phyloP scores from a whole-genome alignment of 2,888 invertebrate genomes.

The Oscheius sp. region DNA sequence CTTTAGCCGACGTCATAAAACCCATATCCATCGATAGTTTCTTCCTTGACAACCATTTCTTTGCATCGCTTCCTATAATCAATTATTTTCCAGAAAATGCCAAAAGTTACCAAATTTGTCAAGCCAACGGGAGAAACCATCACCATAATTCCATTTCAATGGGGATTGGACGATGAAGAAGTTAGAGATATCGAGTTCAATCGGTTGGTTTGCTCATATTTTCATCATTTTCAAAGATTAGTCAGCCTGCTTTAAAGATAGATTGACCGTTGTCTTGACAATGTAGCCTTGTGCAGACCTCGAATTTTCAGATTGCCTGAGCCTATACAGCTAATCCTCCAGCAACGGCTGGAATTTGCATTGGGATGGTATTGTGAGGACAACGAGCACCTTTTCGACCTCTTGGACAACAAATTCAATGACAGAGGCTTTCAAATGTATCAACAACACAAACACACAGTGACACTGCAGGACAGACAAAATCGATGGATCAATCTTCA shows the following conservation, averaged over 20 bases:
- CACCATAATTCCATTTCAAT: neutral
- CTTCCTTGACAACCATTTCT: neutral
- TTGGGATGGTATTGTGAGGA: slow-evolving; percentile 1
- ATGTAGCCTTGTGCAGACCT: too few relatives aligned
- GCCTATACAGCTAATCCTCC: slow-evolving; percentile 8
- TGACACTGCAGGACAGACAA: too few relatives aligned
- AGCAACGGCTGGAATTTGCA: neutral
- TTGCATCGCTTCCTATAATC: neutral
- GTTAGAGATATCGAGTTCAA: neutral
- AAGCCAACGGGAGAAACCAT: neutral
- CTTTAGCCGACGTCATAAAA: too few relatives aligned
- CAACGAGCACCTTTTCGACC: slow-evolving; percentile 5
- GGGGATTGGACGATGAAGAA: neutral
- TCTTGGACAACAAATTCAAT: neutral
- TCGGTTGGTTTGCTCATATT: neutral
- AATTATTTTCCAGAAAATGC: neutral
- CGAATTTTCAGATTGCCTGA: slow-evolving; percentile 4
- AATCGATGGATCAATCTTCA: too few relatives aligned
- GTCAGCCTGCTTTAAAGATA: neutral
- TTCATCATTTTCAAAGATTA: neutral
- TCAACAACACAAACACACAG: neutral
- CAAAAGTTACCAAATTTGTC: slow-evolving; percentile 7
- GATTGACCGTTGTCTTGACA: too few relatives aligned
- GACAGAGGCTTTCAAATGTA: neutral
- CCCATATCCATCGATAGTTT: too few relatives aligned